Evolutionary conservation across 37 sponge, comb jelly and placozoan species (phyloP), one percentile per base, ranked within the genome.

Genomic region (Theonella swinhoei): DNA sequence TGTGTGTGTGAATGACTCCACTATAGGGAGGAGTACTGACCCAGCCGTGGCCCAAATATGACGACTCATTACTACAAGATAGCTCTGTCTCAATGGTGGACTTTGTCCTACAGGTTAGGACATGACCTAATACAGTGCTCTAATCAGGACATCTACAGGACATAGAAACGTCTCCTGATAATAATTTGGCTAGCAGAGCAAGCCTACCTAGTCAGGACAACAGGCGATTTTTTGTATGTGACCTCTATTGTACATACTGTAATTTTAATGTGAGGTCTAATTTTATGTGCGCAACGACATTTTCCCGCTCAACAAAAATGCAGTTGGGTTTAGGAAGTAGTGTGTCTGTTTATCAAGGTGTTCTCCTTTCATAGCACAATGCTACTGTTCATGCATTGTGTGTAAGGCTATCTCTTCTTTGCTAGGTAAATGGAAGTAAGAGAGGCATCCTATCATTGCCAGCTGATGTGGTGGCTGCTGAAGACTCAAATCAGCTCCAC

Each of bases 201-300:
- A n/a, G n/a, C n/a, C n/a, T n/a, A n/a, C n/a, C n/a, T n/a, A n/a
- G n/a, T n/a, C n/a, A n/a, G n/a, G n/a, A n/a, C n/a, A n/a, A n/a
- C n/a, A n/a, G n/a, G n/a, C n/a, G n/a, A n/a, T n/a, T n/a, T n/a
- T 39, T 29, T 42, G 28, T 40, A 58, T 77, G 78, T 59, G 78
- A 30, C 54, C 24, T 33, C 42, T 34, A 26, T 36, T 39, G 70
- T n/a, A 67, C 34, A 64, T n/a, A n/a, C n/a, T n/a, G n/a, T n/a
- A n/a, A n/a, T n/a, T n/a, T n/a, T n/a, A n/a, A n/a, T n/a, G n/a
- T n/a, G n/a, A n/a, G n/a, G n/a, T n/a, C n/a, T n/a, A n/a, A n/a
- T n/a, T n/a, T n/a, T n/a, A n/a, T n/a, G n/a, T n/a, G n/a, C n/a
- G n/a, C n/a, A n/a, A n/a, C n/a, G n/a, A n/a, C n/a, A n/a, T n/a